These are phyloP conservation scores for Hucho hucho DNA, from an alignment of 2,113 vertebrate species.

Conservation along the genomic window DNA sequence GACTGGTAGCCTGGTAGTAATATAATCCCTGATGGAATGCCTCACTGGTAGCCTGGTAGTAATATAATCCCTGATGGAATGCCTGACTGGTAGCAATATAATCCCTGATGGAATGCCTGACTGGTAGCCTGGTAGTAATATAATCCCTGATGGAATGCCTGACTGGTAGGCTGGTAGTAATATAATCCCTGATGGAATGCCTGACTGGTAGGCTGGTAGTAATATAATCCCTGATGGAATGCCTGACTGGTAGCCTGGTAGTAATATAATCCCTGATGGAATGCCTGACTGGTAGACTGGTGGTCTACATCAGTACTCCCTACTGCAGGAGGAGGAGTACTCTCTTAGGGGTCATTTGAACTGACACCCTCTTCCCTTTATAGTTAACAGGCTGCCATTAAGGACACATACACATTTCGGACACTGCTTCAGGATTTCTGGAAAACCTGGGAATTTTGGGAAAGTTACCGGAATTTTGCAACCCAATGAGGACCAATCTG, in stretches of 20 bases:
- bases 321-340: slow-evolving; percentile 31
- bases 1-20: too few relatives aligned
- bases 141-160: slow-evolving; percentile 61
- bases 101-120: slow-evolving; percentile 61
- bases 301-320: slow-evolving; percentile 40
- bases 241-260: slow-evolving; percentile 15
- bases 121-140: neutral
- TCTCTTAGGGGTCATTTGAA: too few relatives aligned
- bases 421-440: too few relatives aligned
- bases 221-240: slow-evolving; percentile 61
- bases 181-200: slow-evolving; percentile 60
- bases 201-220: slow-evolving; percentile 13
- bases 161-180: neutral
- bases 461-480: too few relatives aligned
- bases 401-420: too few relatives aligned
- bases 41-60: too few relatives aligned
- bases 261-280: slow-evolving; percentile 63
- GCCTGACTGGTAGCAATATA: slow-evolving; percentile 43
- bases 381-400: too few relatives aligned
- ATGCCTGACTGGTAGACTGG: slow-evolving; percentile 29
- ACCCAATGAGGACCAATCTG: too few relatives aligned
- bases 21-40: too few relatives aligned
- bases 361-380: too few relatives aligned
- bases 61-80: too few relatives aligned
- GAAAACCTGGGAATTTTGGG: too few relatives aligned